phyloP scores from a whole-genome alignment of 2,888 invertebrate species.

The Platypus cylindrus region DNA sequence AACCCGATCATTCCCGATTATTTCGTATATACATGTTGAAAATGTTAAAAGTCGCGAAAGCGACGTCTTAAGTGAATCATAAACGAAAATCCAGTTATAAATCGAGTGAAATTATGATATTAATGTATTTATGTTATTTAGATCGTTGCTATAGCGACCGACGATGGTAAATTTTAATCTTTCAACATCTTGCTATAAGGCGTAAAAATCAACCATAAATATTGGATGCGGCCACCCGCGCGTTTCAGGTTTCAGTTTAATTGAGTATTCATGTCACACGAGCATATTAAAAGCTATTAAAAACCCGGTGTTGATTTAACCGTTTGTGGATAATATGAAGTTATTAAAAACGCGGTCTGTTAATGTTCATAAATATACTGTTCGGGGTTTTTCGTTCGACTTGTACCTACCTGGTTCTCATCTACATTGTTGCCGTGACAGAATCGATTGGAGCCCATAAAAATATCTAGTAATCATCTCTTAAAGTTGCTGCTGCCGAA shows the following conservation, averaged over 20 bases:
- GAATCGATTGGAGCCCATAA: conserved; percentile 7
- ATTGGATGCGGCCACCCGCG: conserved; percentile 1
- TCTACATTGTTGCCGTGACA: too few relatives aligned
- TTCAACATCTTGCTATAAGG: neutral
- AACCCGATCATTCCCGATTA: too few relatives aligned
- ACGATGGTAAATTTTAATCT: neutral
- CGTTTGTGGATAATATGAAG: conserved; percentile 14
- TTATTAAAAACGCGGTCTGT: conserved; percentile 12
- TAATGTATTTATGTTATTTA: too few relatives aligned
- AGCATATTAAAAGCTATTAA: conserved; percentile 14
- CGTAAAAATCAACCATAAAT: conserved; percentile 2
- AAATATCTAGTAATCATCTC: conserved; percentile 3
- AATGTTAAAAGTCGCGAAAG: too few relatives aligned
- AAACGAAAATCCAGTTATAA: too few relatives aligned
- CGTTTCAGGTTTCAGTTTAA: conserved; percentile 7
- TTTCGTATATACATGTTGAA: too few relatives aligned
- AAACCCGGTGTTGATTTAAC: conserved; percentile 15
- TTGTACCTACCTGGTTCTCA: too few relatives aligned
- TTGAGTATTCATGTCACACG: conserved; percentile 12
- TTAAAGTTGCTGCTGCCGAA: neutral
- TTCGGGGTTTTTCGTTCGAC: conserved; percentile 7
- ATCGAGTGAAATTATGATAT: too few relatives aligned
- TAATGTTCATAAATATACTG: conserved; percentile 13
- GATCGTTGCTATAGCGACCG: too few relatives aligned
- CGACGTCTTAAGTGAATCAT: too few relatives aligned